phyloP scores from a whole-genome alignment of 2,797 vertebrate genomes.

The Lophura swinhoii region DNA sequence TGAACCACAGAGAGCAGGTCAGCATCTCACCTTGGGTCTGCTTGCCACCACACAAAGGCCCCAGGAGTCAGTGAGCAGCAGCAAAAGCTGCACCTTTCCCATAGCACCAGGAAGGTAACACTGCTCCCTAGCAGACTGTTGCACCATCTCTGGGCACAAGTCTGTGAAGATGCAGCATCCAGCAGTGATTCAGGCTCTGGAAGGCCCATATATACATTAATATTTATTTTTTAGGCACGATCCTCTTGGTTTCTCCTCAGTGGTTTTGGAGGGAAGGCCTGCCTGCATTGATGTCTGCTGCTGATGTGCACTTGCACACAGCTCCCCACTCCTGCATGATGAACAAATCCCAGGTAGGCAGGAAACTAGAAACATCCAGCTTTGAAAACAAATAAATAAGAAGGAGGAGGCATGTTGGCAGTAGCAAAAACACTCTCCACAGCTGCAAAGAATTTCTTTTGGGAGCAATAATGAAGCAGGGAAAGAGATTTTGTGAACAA shows the following conservation, averaged over 20 bases:
- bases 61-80: not conserved
- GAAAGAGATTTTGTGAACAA: slow-evolving; percentile 37
- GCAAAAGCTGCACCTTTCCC: not conserved
- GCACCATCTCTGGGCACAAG: not conserved
- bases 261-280: slow-evolving; percentile 1
- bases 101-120: not conserved
- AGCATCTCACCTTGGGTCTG: not conserved
- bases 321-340: not conserved
- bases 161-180: not conserved
- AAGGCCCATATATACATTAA: not conserved
- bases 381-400: not conserved
- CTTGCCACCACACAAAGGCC: not conserved
- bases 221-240: slow-evolving; percentile 6
- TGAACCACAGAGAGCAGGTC: not conserved
- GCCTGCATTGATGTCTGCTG: not conserved
- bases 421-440: not conserved
- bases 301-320: not conserved
- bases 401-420: not conserved
- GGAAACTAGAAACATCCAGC: not conserved
- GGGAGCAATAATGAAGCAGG: not conserved
- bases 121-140: not conserved
- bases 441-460: slow-evolving; percentile 13
- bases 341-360: not conserved
- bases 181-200: slow-evolving; percentile 7
- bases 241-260: not conserved